Base-by-base conservation (phyloP, 2,113 vertebrate genomes). In the Hippocampus zosterae region DNA sequence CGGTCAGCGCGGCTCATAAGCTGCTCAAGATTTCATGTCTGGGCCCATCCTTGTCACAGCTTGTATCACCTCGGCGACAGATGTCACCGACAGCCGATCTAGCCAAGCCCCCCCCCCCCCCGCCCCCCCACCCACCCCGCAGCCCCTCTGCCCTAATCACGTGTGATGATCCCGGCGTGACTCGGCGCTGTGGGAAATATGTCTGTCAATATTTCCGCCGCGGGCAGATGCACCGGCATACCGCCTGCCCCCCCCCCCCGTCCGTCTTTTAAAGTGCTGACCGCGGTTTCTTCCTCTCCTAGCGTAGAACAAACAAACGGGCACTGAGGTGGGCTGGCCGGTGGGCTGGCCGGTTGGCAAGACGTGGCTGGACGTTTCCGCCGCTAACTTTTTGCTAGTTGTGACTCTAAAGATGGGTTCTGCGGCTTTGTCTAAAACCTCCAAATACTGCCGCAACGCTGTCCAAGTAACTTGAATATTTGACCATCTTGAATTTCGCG, bases 61-160 rank as follows among this genome's bases (percentile, higher is more conserved):
- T 93, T 93, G 93, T 92, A 89, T 94, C 91, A 71, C 93, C 93
- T 92, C 92, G 81, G 84, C 91, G 93, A 95, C 95, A 96, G 95
- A 95, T 97, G 94, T 94, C 94, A 92, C 90, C 81, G 92, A 95
- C 94, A 97, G 94, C 93, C 92, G 90, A 96, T 93, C 93, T 85
- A 23, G 84, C 94, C 95, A 94, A 95, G 15, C 57, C 95, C 91
- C 3, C 29, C 29, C 29, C 29, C 29, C 29, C 33, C 33, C 33
- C 33, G 5, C 33, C 33, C 33, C 33, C 33, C 33, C 5, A n/a
- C n/a, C n/a, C 33, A 88, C 89, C 79, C 83, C 56, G 15, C 1
- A 9, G 13, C 18, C 59, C 59, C 60, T n/a, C 40, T 40, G 5
- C 62, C 62, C 62, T 92, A 93, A 93, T 94, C 93, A 91, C 57